Conservation (phyloP, 2,797 vertebrate species). For the Spinibarbus caldwelli region DNA sequence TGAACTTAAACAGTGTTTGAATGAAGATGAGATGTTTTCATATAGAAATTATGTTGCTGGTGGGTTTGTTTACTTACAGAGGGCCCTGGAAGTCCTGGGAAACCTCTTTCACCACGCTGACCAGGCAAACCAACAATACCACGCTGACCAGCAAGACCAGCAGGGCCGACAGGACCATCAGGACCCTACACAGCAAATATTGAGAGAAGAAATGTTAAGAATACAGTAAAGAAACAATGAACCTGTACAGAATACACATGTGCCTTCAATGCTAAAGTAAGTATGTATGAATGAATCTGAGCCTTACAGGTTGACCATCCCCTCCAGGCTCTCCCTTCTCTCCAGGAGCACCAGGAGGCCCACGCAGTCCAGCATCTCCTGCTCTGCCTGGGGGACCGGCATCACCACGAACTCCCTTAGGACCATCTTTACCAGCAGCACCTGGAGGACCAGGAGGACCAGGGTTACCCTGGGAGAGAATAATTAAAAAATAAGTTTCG, state of each 20-base stretch:
- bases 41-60: background rate
- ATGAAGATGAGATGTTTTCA: background rate
- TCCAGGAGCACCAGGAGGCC: constrained; percentile 81
- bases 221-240: background rate
- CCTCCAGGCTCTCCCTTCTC: constrained; percentile 93
- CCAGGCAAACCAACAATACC: constrained; percentile 96
- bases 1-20: background rate
- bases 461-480: constrained; percentile 88
- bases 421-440: constrained; percentile 91
- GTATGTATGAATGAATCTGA: background rate
- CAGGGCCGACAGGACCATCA: constrained; percentile 88
- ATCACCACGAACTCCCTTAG: constrained; percentile 92
- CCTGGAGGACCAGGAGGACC: constrained; percentile 87
- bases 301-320: constrained; percentile 84
- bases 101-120: constrained; percentile 96
- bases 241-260: background rate
- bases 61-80: constrained; percentile 82
- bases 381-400: constrained; percentile 83
- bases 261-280: constrained; percentile 5
- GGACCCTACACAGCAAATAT: constrained; percentile 77
- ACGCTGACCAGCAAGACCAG: constrained; percentile 89
- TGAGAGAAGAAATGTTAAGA: background rate
- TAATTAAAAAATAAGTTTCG: background rate
- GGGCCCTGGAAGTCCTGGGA: constrained; percentile 92
- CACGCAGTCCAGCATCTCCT: constrained; percentile 90